Conservation (phyloP, 1,140 invertebrate species). For the Panonychus citri region DNA sequence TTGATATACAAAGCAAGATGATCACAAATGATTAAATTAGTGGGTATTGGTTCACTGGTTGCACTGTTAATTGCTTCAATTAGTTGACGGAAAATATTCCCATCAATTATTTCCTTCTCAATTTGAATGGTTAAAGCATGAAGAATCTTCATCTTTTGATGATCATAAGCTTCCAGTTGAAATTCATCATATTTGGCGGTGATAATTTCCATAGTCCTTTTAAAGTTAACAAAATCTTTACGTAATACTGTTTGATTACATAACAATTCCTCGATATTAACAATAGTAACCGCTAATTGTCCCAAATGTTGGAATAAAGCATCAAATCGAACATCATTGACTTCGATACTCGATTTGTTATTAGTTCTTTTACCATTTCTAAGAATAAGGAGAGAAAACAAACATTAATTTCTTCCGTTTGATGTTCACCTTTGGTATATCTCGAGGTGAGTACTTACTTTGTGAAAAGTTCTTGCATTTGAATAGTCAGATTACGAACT, state of each 20-base stretch:
- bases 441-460: not conserved
- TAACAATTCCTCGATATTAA: conserved; percentile 46
- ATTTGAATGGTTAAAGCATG: conserved; percentile 2
- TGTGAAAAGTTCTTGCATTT: conserved; percentile 36
- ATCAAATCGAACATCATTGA: conserved; percentile 19
- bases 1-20: conserved; percentile 46
- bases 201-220: conserved; percentile 4
- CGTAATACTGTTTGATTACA: conserved; percentile 33
- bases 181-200: not conserved
- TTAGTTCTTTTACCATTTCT: not conserved
- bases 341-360: not conserved
- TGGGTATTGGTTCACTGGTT: conserved; percentile 34
- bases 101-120: conserved; percentile 8
- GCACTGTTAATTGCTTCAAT: conserved; percentile 32
- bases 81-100: conserved; percentile 4
- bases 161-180: not conserved
- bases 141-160: conserved; percentile 1
- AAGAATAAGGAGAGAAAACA: not conserved
- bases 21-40: conserved; percentile 37
- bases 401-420: not conserved
- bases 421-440: not conserved
- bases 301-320: conserved; percentile 36
- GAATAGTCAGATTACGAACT: conserved; percentile 35
- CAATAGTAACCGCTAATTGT: conserved; percentile 38
- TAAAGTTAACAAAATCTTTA: conserved; percentile 21